Evolutionary conservation across 2,113 vertebrate species (phyloP).

Genomic region (Dasyprocta punctata): DNA sequence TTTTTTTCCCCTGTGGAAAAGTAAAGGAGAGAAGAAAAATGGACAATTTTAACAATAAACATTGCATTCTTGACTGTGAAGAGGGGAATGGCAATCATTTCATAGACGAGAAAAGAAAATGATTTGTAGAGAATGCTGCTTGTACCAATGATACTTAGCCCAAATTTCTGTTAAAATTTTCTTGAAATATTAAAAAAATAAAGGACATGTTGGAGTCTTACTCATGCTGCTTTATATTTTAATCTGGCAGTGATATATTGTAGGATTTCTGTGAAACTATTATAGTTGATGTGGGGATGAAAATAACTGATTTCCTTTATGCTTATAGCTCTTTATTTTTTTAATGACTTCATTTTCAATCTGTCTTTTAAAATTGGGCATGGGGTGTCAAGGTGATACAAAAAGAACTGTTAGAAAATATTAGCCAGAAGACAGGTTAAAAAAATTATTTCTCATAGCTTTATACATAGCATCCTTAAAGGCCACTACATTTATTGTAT

Average conservation of each 20-base stretch:
- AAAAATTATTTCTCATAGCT: not conserved
- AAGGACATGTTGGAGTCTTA: not conserved
- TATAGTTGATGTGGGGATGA: not conserved
- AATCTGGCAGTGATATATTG: not conserved
- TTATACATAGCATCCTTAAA: not conserved
- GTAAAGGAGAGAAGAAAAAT: constrained; percentile 40
- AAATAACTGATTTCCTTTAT: constrained; percentile 3
- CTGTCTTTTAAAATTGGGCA: not conserved
- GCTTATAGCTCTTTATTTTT: not conserved
- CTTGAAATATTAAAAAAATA: constrained; percentile 12
- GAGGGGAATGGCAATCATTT: not conserved
- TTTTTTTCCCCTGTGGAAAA: not conserved
- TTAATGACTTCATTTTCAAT: not conserved
- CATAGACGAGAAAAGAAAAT: not conserved
- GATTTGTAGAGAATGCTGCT: not conserved
- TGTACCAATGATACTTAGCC: not conserved
- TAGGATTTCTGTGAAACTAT: not conserved
- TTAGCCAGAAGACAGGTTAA: not conserved
- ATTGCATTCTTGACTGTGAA: not conserved
- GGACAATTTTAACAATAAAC: not conserved
- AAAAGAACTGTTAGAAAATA: constrained; percentile 31
- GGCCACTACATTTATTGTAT: not conserved
- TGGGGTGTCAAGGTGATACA: not conserved
- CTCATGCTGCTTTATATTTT: constrained; percentile 21
- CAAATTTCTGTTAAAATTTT: constrained; percentile 1